phyloP scores from a whole-genome alignment of 2,888 invertebrate species.

The Machimus atricapillus region DNA sequence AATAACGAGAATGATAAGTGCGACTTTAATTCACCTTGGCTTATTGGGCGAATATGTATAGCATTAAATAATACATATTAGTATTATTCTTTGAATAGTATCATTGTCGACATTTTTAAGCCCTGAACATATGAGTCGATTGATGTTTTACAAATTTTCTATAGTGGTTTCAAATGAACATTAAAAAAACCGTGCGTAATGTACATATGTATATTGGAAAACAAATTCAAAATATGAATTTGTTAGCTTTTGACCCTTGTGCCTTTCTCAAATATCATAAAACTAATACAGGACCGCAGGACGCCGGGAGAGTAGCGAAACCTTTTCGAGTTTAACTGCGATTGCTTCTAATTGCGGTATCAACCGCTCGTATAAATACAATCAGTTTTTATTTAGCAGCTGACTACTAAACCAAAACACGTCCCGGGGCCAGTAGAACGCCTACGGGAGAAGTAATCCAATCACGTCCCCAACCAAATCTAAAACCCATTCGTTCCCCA shows the following conservation, averaged over 20 bases:
- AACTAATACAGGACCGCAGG: background rate
- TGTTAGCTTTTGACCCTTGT: background rate
- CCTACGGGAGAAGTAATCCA: constrained; percentile 22
- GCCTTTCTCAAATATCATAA: background rate
- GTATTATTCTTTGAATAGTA: no score
- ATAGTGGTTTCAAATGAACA: no score
- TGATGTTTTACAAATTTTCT: no score
- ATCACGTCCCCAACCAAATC: constrained; percentile 33
- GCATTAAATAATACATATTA: no score
- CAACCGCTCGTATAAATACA: constrained; percentile 1
- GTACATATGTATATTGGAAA: no score
- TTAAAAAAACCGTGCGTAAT: no score
- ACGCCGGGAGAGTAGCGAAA: background rate
- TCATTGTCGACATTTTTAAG: no score
- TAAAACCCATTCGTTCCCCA: constrained; percentile 31
- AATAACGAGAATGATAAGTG: no score
- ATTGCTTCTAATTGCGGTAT: background rate
- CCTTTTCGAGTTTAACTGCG: background rate
- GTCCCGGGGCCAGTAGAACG: background rate
- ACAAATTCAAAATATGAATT: no score
- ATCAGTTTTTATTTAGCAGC: constrained; percentile 1
- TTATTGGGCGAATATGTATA: no score
- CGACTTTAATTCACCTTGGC: no score
- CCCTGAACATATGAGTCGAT: no score
- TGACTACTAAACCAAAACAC: background rate